Evolutionary conservation across 2,888 invertebrate genomes (phyloP).

Genomic region (Meiosimyza platycephala): DNA sequence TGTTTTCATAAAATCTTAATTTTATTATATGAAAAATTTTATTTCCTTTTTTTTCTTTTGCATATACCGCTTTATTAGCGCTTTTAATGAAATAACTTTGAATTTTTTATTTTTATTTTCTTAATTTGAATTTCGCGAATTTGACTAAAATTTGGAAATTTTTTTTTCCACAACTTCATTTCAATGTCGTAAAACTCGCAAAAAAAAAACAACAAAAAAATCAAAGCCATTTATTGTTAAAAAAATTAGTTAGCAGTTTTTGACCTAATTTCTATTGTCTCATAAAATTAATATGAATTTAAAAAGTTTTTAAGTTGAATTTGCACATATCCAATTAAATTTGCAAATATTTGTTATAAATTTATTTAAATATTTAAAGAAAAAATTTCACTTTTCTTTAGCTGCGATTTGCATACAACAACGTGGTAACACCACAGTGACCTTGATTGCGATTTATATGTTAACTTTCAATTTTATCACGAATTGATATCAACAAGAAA

Average conservation of each 20-base stretch:
- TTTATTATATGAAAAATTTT: no score
- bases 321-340: not conserved
- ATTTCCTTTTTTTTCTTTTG: no score
- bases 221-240: not conserved
- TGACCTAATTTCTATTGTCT: not conserved
- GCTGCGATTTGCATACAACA: slow-evolving; percentile 30
- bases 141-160: slow-evolving; percentile 38
- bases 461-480: slow-evolving; percentile 25
- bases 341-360: not conserved
- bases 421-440: slow-evolving; percentile 22
- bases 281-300: not conserved
- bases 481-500: not conserved
- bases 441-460: slow-evolving; percentile 40
- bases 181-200: not conserved
- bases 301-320: not conserved
- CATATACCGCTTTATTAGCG: no score
- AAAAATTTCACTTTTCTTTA: not conserved
- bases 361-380: no score
- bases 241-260: slow-evolving; percentile 3
- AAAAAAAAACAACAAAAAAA: slow-evolving; percentile 10
- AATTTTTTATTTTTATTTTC: not conserved
- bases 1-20: no score
- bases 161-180: slow-evolving; percentile 29
- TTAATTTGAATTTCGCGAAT: not conserved
- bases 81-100: no score